Percentiles rank a stretch among this genome's conserved stretches.
phyloP scores from a whole-genome alignment of 2,888 invertebrate genomes.

The Dromius quadrimaculatus region DNA sequence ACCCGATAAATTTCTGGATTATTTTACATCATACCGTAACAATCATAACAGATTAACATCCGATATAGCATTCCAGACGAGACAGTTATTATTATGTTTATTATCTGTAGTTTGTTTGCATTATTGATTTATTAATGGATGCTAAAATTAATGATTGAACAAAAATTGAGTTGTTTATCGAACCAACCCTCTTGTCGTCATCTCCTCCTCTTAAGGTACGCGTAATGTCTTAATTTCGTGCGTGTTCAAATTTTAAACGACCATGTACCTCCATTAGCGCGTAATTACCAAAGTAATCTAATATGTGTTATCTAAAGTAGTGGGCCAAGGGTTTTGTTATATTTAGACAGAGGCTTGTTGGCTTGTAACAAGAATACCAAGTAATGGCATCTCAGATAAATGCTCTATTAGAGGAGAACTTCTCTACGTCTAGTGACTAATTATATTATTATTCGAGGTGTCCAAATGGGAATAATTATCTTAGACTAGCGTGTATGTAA shows the following conservation, averaged over 20 bases:
- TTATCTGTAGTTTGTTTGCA: conserved; percentile 1
- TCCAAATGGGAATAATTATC: conserved; percentile 41
- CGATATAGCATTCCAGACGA: conserved; percentile 13
- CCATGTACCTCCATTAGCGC: conserved; percentile 10
- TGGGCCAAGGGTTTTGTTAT: conserved; percentile 23
- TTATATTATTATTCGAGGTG: conserved; percentile 46
- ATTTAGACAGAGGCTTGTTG: too few species aligned
- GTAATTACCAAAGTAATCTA: conserved; percentile 37
- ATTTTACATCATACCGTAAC: conserved; percentile 11
- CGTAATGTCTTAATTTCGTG: conserved; percentile 6
- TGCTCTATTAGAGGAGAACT: conserved; percentile 3
- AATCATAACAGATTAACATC: background rate
- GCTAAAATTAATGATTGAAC: background rate
- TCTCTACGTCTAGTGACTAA: conserved; percentile 20
- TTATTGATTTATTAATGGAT: background rate
- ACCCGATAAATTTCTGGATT: conserved; percentile 6
- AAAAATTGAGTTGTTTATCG: background rate
- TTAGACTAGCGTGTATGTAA: conserved; percentile 34
- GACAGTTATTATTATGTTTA: conserved; percentile 17
- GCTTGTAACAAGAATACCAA: too few species aligned
- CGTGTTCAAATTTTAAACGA: conserved; percentile 22
- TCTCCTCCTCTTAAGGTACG: too few species aligned
- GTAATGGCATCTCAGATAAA: conserved; percentile 25
- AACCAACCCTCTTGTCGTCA: too few species aligned
- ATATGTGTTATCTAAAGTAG: conserved; percentile 35